A percentile compares a stretch with the other conserved stretches of the same genome.
These are phyloP conservation scores for Carassius gibelio DNA, from an alignment of 2,113 vertebrate species.

Conservation along the genomic window DNA sequence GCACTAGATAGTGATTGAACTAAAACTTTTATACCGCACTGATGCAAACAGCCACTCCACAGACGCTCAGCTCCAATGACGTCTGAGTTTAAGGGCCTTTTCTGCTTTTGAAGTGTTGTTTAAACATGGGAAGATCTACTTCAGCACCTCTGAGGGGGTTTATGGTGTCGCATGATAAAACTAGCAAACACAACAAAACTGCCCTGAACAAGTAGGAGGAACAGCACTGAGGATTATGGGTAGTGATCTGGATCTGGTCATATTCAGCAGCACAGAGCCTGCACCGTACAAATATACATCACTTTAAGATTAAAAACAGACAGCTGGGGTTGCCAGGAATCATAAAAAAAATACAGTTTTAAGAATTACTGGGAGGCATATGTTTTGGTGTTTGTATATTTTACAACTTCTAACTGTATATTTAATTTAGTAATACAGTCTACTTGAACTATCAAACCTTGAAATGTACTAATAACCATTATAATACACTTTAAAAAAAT, in stretches of 20 bases:
- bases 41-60: background rate
- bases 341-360: too few species aligned
- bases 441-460: too few species aligned
- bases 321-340: too few species aligned
- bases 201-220: background rate
- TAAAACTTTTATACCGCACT: background rate
- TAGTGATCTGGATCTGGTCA: background rate
- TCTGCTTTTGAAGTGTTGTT: background rate
- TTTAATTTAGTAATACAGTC: too few species aligned
- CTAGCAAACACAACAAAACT: background rate
- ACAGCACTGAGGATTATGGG: constrained; percentile 11
- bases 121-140: background rate
- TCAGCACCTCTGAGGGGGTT: background rate
- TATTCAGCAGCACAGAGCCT: background rate
- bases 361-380: too few species aligned
- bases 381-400: too few species aligned
- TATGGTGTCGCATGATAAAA: background rate
- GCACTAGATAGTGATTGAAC: background rate
- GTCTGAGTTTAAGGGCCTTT: background rate
- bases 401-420: too few species aligned
- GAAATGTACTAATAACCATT: too few species aligned
- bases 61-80: background rate
- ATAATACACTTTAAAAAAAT: too few species aligned
- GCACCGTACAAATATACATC: too few species aligned
- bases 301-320: too few species aligned